phyloP scores from a whole-genome alignment of 2,113 vertebrate genomes.

The Clarias batrachus region DNA sequence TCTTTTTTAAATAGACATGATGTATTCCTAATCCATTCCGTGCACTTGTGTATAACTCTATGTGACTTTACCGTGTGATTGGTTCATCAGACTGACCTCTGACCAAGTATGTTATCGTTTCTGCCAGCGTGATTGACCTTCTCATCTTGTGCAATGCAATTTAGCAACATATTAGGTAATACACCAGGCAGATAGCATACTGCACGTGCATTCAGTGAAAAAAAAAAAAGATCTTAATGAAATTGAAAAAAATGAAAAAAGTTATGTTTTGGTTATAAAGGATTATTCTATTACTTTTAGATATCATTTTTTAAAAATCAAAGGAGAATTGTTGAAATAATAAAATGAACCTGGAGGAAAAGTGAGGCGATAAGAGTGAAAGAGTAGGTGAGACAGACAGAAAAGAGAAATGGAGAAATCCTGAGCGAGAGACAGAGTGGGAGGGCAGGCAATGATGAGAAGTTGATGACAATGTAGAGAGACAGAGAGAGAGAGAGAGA shows the following conservation, averaged over 20 bases:
- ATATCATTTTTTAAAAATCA: no score
- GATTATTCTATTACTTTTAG: neutral
- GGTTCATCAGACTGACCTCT: neutral
- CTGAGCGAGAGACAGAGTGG: neutral
- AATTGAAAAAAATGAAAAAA: no score
- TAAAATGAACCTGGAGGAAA: neutral
- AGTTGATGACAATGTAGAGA: neutral
- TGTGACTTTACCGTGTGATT: neutral
- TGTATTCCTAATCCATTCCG: neutral
- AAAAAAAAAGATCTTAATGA: neutral
- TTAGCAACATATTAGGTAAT: slow-evolving; percentile 5
- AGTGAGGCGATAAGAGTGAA: neutral
- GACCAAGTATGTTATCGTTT: neutral
- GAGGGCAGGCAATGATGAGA: neutral
- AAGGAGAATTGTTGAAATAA: neutral
- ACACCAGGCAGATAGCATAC: neutral
- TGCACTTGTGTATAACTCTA: neutral
- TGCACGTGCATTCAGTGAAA: neutral
- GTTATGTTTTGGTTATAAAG: neutral
- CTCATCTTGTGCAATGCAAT: slow-evolving; percentile 4
- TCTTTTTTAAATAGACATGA: neutral
- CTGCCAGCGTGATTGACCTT: neutral
- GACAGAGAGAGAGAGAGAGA: neutral
- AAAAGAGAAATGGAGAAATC: neutral
- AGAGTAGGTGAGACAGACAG: neutral